A percentile compares a stretch with the other conserved stretches of the same genome.
These are phyloP conservation scores for Eilema griseolum DNA, from an alignment of 2,888 invertebrate genomes.

Conservation along the genomic window DNA sequence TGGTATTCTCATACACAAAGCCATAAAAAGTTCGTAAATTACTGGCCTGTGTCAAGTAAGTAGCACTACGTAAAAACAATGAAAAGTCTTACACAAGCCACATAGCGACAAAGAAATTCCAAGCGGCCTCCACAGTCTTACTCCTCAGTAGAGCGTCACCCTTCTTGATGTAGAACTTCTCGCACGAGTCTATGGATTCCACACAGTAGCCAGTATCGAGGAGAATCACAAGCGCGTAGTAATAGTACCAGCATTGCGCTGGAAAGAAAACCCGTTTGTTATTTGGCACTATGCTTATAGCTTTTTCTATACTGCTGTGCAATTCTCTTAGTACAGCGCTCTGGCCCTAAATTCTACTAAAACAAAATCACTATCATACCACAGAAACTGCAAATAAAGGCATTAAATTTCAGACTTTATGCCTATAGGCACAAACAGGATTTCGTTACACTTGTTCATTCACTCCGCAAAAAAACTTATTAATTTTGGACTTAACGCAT, in stretches of 20 bases:
- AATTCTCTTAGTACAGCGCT: too few relatives aligned
- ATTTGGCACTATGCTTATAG: background rate
- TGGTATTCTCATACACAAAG: background rate
- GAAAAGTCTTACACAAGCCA: constrained; percentile 86
- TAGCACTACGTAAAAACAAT: background rate
- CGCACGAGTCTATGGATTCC: constrained; percentile 80
- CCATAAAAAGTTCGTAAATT: background rate
- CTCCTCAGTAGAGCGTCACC: constrained; percentile 79
- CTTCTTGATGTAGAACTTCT: constrained; percentile 84
- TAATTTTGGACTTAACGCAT: too few relatives aligned
- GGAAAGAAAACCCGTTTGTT: constrained; percentile 23
- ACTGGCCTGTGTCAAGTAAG: background rate
- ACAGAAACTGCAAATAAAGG: too few relatives aligned
- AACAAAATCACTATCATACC: too few relatives aligned
- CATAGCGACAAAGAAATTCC: constrained; percentile 85
- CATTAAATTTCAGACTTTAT: too few relatives aligned
- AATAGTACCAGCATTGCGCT: constrained; percentile 88
- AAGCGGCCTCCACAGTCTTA: constrained; percentile 83
- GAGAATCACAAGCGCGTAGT: constrained; percentile 84
- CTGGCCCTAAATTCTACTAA: too few relatives aligned
- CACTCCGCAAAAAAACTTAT: too few relatives aligned
- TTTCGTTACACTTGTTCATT: too few relatives aligned
- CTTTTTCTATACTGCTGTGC: too few relatives aligned
- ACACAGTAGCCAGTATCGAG: constrained; percentile 88
- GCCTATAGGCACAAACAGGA: too few relatives aligned